Conservation (phyloP, 2,113 vertebrate genomes). For the Eidolon helvum region DNA sequence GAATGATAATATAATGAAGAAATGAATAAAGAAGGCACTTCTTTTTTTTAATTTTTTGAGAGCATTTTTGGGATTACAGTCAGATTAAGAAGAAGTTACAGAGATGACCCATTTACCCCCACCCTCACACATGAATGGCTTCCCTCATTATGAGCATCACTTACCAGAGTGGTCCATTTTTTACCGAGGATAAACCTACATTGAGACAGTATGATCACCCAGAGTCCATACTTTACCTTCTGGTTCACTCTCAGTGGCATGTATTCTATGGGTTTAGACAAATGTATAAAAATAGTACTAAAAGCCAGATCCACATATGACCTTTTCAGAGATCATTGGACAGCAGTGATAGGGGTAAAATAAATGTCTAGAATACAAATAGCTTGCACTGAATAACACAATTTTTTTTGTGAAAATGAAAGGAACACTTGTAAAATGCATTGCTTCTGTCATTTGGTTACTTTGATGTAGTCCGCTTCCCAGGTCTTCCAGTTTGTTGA, state of each 20-base stretch:
- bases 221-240: background rate
- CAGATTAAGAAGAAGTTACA: background rate
- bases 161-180: background rate
- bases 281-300: background rate
- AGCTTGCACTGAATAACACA: background rate
- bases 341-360: background rate
- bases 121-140: background rate
- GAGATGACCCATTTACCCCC: background rate
- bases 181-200: background rate
- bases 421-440: background rate
- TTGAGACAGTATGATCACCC: background rate
- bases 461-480: constrained; percentile 39
- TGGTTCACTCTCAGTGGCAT: background rate
- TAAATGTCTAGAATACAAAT: background rate
- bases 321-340: background rate
- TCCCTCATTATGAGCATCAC: background rate
- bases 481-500: constrained; percentile 3
- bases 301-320: background rate
- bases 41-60: background rate
- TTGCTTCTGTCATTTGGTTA: background rate
- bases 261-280: background rate
- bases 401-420: background rate
- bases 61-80: background rate
- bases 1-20: background rate
- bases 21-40: background rate